Conservation (phyloP, 2,888 invertebrate genomes). For the Cistogaster globosa region DNA sequence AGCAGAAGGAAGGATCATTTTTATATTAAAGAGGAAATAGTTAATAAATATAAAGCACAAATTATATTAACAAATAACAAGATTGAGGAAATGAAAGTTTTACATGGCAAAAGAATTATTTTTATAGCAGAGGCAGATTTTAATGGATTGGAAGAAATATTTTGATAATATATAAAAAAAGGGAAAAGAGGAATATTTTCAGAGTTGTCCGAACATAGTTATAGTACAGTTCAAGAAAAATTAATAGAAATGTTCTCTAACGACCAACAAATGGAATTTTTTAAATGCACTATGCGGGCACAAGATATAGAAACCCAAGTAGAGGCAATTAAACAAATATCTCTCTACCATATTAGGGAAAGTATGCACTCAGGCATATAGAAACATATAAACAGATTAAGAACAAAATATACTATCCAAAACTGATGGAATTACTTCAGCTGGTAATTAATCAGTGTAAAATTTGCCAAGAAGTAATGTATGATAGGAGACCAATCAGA, state of each 20-base stretch:
- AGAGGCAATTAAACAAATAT: constrained; percentile 19
- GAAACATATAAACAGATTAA: constrained; percentile 27
- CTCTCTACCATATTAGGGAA: not conserved
- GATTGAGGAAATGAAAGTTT: not conserved
- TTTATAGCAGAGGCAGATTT: constrained; percentile 5
- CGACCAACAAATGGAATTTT: not conserved
- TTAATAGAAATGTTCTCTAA: not conserved
- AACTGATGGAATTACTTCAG: no score
- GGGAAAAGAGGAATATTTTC: constrained; percentile 6
- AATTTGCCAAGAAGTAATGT: no score
- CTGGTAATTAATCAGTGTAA: no score
- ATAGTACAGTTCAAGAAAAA: not conserved
- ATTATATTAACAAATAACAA: not conserved
- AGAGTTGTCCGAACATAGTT: no score
- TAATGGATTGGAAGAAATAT: not conserved
- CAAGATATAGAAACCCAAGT: constrained; percentile 12
- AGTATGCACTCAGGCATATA: constrained; percentile 5
- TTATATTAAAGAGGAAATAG: not conserved
- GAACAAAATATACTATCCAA: no score
- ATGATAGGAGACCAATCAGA: no score
- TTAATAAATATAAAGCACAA: constrained; percentile 4
- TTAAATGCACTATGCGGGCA: not conserved
- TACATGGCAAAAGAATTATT: not conserved
- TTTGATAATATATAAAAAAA: constrained; percentile 1
- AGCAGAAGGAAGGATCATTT: constrained; percentile 1